phyloP scores from a whole-genome alignment of 2,888 invertebrate genomes.

The Endotricha flammealis region DNA sequence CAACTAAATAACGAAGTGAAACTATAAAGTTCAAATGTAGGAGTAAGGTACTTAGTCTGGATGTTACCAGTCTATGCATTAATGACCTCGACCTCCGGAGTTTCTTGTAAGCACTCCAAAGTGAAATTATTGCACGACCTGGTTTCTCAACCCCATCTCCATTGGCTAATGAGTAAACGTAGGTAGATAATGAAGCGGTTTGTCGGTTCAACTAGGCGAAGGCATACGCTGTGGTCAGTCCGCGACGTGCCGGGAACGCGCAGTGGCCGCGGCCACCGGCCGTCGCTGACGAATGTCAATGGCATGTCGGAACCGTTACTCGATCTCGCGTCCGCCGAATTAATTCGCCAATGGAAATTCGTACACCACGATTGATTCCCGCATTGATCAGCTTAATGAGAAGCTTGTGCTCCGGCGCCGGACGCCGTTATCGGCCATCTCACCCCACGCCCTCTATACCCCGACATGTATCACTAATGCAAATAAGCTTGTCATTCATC shows the following conservation, averaged over 20 bases:
- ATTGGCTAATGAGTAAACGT: constrained; percentile 16
- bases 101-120: constrained; percentile 8
- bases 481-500: constrained; percentile 36
- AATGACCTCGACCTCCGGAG: constrained; percentile 14
- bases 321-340: constrained; percentile 72
- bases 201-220: constrained; percentile 9
- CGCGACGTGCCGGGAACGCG: constrained; percentile 26
- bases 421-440: constrained; percentile 57
- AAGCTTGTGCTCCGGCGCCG: constrained; percentile 53
- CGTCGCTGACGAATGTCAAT: constrained; percentile 72
- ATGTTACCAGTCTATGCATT: constrained; percentile 1
- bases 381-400: constrained; percentile 66
- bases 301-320: constrained; percentile 73
- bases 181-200: constrained; percentile 14
- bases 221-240: constrained; percentile 22
- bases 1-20: too few relatives aligned
- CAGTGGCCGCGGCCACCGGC: constrained; percentile 34
- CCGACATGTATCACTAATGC: constrained; percentile 30
- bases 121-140: constrained; percentile 17
- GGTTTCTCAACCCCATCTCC: constrained; percentile 15
- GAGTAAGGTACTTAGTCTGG: too few relatives aligned
- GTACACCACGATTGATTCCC: constrained; percentile 61
- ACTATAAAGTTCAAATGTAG: too few relatives aligned
- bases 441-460: constrained; percentile 43
- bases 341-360: constrained; percentile 71